phyloP scores from a whole-genome alignment of 2,113 vertebrate species.

The Dasypus novemcinctus region DNA sequence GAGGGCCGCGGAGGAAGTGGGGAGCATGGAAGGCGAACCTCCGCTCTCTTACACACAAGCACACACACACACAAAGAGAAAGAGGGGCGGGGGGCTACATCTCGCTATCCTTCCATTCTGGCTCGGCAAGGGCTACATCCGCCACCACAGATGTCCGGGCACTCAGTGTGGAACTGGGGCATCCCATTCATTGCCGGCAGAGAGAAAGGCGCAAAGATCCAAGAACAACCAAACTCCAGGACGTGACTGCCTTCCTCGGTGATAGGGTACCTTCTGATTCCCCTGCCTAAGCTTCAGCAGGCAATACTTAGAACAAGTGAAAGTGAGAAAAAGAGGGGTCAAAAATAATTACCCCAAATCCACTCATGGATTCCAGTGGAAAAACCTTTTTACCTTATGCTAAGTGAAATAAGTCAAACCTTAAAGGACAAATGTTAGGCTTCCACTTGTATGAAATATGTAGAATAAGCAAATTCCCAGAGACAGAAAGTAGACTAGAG shows the following conservation, averaged over 20 bases:
- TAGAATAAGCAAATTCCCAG: no score
- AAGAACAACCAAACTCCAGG: background rate
- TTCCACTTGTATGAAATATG: no score
- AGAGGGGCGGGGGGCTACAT: background rate
- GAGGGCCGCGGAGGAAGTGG: conserved; percentile 86
- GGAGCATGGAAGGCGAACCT: conserved; percentile 85
- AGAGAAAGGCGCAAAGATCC: background rate
- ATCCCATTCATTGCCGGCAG: conserved; percentile 59
- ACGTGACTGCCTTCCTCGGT: background rate
- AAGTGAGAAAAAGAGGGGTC: background rate
- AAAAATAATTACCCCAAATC: background rate
- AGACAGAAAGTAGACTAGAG: no score
- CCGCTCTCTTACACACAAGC: background rate
- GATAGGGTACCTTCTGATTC: background rate
- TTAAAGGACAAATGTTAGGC: no score
- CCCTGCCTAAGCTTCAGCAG: background rate
- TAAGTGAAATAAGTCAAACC: no score
- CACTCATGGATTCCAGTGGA: background rate
- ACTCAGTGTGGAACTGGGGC: conserved; percentile 40
- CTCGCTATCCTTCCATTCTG: background rate
- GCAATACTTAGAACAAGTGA: background rate
- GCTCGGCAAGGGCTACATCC: conserved; percentile 45
- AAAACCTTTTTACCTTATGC: background rate
- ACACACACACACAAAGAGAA: conserved; percentile 59
- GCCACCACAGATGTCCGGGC: conserved; percentile 55